Base-by-base conservation (phyloP, 2,888 invertebrate species). In the Eustalomyia histrio region DNA sequence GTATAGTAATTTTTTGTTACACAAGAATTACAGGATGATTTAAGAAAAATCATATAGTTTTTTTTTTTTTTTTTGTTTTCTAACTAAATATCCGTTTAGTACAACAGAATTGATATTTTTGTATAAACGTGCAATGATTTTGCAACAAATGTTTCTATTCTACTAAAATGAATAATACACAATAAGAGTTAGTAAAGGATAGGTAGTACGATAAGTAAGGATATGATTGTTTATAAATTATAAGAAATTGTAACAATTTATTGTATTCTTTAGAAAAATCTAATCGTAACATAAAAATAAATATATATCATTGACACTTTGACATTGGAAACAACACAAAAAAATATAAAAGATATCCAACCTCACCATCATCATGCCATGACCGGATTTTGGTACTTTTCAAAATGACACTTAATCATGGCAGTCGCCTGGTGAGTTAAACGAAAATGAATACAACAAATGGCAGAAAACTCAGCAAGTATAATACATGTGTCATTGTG, bases 371-470 rank as follows among this genome's bases (percentile, higher is more conserved):
- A 74, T 64, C 17, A 79, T 85, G 86, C 85, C 88, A 86, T 88
- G 86, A 87, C 88, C 88, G 88, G 89, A 89, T 89, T 89, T 89
- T 86, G 88, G 89, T 89, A 89, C 89, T 89, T 88, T 89, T 89
- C 89, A 87, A 89, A 89, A 88, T 88, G 88, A 87, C 88, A 88
- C 89, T 89, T 89, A 88, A 89, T 88, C 88, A 88, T 89, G 89
- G 86, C 87, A 88, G 88, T 86, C 84, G 88, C 86, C 72, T 72
- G 72, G 72, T 76, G 80, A 67, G 75, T 63, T 67, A 68, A 68
- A 58, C 57, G 53, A 57, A 57, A 67, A 63, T 9, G 60, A 47
- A 57, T 21, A 29, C 58, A 18, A 63, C 10, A 16, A 68, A 83
- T 83, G 85, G 86, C 85, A 86, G 85, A 86, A 85, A 85, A 87